phyloP scores from a whole-genome alignment of 2,113 vertebrate genomes.

The Casuarius casuarius region DNA sequence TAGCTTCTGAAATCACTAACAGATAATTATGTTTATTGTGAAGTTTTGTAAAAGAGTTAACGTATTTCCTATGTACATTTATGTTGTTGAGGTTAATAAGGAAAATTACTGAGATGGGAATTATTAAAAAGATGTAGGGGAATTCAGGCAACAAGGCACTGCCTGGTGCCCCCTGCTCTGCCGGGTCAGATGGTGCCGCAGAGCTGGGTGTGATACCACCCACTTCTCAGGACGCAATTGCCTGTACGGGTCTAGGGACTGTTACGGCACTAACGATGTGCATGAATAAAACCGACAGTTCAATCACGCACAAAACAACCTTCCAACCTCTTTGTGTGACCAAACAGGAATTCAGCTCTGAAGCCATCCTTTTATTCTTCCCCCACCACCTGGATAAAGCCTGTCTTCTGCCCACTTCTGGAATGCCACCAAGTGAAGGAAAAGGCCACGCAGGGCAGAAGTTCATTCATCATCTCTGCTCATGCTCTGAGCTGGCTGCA shows the following conservation, averaged over 20 bases:
- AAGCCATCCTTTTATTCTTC: not conserved
- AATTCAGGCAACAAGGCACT: not conserved
- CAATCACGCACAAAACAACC: not conserved
- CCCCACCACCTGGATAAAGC: not conserved
- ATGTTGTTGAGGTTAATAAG: not conserved
- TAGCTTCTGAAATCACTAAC: not conserved
- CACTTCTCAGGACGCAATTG: not conserved
- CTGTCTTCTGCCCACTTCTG: not conserved
- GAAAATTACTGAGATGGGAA: not conserved
- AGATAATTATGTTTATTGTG: not conserved
- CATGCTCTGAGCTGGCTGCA: not conserved
- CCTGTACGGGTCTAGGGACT: not conserved
- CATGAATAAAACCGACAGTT: not conserved
- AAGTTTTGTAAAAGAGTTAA: not conserved
- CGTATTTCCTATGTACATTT: not conserved
- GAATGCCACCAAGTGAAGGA: not conserved
- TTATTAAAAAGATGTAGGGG: not conserved
- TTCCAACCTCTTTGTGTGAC: not conserved
- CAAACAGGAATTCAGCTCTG: not conserved
- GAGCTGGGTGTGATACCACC: not conserved
- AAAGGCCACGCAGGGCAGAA: rapidly evolving
- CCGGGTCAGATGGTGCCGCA: rapidly evolving
- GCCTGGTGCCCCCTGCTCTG: not conserved
- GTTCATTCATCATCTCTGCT: not conserved
- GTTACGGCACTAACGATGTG: rapidly evolving